These are phyloP conservation scores for Loriculus beryllinus DNA, from an alignment of 2,797 vertebrate genomes.

Conservation along the genomic window DNA sequence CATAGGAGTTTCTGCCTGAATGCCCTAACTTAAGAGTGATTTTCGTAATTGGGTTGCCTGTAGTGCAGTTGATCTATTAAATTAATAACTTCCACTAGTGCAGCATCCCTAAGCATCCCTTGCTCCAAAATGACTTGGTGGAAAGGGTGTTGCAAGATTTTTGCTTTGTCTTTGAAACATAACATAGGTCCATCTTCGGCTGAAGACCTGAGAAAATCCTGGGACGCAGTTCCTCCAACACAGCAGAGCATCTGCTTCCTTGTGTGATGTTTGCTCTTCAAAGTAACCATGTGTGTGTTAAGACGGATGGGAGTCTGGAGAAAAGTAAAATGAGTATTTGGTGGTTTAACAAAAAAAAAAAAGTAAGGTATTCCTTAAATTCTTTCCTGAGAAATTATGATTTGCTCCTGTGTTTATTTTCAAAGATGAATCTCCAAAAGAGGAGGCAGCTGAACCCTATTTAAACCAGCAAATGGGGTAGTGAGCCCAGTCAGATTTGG, in stretches of 20 bases:
- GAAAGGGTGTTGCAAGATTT: neutral
- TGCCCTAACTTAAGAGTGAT: neutral
- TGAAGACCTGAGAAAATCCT: neutral
- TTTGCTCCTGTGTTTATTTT: neutral
- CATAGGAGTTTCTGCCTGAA: neutral
- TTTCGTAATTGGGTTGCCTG: neutral
- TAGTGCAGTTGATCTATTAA: neutral
- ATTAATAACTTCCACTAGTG: neutral
- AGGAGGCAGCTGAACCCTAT: neutral
- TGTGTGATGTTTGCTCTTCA: neutral
- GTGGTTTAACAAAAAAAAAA: neutral
- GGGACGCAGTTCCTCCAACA: neutral
- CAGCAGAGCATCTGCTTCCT: neutral
- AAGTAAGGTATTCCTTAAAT: neutral
- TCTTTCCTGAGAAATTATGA: neutral
- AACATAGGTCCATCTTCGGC: neutral
- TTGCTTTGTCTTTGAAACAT: neutral
- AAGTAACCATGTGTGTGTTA: rapidly evolving
- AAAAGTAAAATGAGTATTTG: neutral
- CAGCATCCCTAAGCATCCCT: neutral
- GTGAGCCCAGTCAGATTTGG: neutral
- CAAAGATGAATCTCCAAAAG: neutral
- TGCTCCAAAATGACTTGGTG: neutral
- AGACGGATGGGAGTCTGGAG: neutral
- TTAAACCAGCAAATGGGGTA: neutral